These are phyloP conservation scores for Takifugu rubripes DNA, from an alignment of 2,797 vertebrate species.

Conservation along the genomic window DNA sequence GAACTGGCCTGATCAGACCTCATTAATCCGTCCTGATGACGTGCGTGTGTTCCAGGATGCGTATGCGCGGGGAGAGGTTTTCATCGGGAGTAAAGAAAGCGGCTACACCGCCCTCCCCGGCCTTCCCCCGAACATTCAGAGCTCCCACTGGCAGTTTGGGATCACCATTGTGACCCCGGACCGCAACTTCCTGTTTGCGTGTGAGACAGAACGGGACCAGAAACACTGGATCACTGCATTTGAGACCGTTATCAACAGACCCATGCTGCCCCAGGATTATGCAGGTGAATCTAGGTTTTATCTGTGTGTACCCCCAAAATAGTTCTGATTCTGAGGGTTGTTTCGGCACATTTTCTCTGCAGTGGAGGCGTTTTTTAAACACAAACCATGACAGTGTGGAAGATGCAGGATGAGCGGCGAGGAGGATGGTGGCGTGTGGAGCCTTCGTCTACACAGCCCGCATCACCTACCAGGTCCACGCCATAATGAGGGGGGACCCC, in stretches of 20 bases:
- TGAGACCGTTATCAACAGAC: constrained; percentile 82
- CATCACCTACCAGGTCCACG: too few species aligned
- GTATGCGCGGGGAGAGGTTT: constrained; percentile 93
- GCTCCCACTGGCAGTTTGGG: constrained; percentile 87
- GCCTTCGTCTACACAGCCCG: too few species aligned
- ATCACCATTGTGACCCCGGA: constrained; percentile 93
- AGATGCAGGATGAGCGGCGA: constrained; percentile 1
- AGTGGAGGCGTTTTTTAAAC: constrained; percentile 98
- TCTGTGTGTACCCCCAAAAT: too few species aligned
- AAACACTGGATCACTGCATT: constrained; percentile 86
- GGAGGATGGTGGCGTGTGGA: not conserved
- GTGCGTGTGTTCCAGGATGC: constrained; percentile 79
- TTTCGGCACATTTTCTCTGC: constrained; percentile 44
- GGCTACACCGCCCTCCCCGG: constrained; percentile 84
- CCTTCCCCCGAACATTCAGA: constrained; percentile 82
- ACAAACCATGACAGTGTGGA: constrained; percentile 81
- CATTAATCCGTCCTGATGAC: not conserved
- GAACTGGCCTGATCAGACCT: not conserved
- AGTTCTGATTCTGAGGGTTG: not conserved
- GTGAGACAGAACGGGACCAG: constrained; percentile 85
- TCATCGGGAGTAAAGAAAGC: constrained; percentile 92
- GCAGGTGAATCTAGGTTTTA: constrained; percentile 75
- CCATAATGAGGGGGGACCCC: too few species aligned
- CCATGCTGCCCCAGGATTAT: constrained; percentile 94
- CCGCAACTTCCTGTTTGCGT: constrained; percentile 89